These are phyloP conservation scores for Corydoras maculifer DNA, from an alignment of 2,113 vertebrate species.

Conservation along the genomic window DNA sequence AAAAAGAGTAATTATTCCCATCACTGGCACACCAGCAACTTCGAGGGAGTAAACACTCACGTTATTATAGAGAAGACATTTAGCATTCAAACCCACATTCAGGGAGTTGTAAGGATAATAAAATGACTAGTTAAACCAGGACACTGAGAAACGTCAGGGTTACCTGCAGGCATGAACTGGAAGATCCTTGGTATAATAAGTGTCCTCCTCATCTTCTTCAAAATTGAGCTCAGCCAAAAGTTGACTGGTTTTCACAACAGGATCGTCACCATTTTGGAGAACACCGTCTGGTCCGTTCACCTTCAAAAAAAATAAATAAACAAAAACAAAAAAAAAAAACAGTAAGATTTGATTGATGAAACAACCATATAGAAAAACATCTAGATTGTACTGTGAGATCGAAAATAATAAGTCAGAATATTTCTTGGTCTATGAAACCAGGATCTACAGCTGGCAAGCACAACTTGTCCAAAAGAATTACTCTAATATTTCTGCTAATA, in stretches of 20 bases:
- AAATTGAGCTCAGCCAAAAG: conserved; percentile 92
- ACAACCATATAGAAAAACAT: too few relatives aligned
- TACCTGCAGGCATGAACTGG: conserved; percentile 96
- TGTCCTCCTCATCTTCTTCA: conserved; percentile 95
- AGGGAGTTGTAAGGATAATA: too few relatives aligned
- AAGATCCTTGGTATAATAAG: conserved; percentile 96
- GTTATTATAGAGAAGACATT: background rate
- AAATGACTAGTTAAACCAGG: too few relatives aligned
- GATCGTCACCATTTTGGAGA: conserved; percentile 89
- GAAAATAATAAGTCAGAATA: too few relatives aligned
- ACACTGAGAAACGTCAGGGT: too few relatives aligned
- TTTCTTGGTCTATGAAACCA: too few relatives aligned
- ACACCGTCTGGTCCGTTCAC: conserved; percentile 89
- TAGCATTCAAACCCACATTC: too few relatives aligned
- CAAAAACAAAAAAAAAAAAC: background rate
- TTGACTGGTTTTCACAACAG: conserved; percentile 87
- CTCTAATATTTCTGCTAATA: too few relatives aligned
- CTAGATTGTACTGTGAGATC: too few relatives aligned
- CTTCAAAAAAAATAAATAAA: conserved; percentile 54
- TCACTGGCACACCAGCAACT: background rate
- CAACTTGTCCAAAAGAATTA: too few relatives aligned
- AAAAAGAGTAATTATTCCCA: background rate
- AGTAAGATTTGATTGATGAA: background rate
- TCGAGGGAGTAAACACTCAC: background rate
- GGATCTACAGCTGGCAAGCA: too few relatives aligned